Percentiles rank a stretch among this genome's conserved stretches.
Conservation (phyloP, 2,888 invertebrate genomes). For the Dicycla oo region DNA sequence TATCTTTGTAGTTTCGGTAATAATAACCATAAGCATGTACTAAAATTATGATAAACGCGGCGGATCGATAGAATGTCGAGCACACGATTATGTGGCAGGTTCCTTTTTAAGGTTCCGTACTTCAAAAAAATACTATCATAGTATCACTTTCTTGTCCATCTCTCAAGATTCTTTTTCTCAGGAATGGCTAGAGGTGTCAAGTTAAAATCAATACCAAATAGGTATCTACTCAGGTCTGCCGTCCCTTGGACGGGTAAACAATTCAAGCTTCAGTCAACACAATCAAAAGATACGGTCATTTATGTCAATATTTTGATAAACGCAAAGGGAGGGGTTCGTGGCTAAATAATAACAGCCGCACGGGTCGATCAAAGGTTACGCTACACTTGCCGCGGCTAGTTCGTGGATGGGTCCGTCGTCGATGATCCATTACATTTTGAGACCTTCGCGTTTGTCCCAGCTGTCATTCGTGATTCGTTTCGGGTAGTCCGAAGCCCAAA, state of each 20-base stretch:
- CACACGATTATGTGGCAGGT: background rate
- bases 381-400: background rate
- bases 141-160: background rate
- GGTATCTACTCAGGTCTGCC: background rate
- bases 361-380: background rate
- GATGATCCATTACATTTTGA: background rate
- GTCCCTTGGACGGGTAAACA: background rate
- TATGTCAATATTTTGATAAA: background rate
- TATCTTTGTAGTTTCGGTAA: slow-evolving; percentile 27
- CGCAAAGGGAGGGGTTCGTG: background rate
- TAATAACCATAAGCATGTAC: slow-evolving; percentile 24
- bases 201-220: background rate
- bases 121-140: background rate
- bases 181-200: background rate
- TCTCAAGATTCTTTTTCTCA: background rate
- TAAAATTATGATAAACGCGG: slow-evolving; percentile 23
- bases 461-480: background rate
- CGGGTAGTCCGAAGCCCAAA: background rate
- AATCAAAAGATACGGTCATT: background rate
- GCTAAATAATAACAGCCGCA: background rate
- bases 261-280: background rate
- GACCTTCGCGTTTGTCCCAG: background rate
- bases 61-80: slow-evolving; percentile 2
- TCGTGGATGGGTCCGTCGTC: too few relatives aligned
- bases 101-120: background rate